Base-by-base conservation (phyloP, 2,888 invertebrate species). In the Drosophila melanosoma region DNA sequence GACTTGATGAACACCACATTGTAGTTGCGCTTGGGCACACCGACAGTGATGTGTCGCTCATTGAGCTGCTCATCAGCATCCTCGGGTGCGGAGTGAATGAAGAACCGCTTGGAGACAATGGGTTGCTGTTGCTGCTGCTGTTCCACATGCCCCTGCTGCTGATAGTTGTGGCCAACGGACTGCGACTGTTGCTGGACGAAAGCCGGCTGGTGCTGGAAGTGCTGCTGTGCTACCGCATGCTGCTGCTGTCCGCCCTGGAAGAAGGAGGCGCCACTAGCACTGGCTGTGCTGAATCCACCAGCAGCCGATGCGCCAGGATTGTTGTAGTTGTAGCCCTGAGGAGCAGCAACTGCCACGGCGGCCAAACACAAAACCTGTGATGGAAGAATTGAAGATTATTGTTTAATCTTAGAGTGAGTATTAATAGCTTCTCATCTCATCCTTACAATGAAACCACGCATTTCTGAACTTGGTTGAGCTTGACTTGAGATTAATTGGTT, bases 1-100 rank as follows among this genome's bases (percentile, higher is more conserved):
- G 93, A 91, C 81, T 92, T 93, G 60, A 93, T 93, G 80, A 93
- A 93, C 23, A 93, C 92, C 32, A 93, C 92, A 59, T 93, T 93
- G 74, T 93, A 93, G 72, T 92, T 91, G 72, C 93, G 93, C 81
- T 91, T 92, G 70, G 92, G 91, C 66, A 92, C 91, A 57, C 93
- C 93, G n/a, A 93, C 89, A 3, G 92, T 91, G 40, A 93, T 90
- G 60, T 86, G 86, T 66, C 92, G 91, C 74, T 93, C 92, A 59
- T 90, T 91, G 67, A 84, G 89, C 4, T 91, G 90, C 56, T 92
- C 92, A 26, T 92, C 92, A 0, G 76, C 83, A 65, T 93, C 93
- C 76, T 93, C 93, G 49, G 93, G 93, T 0, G 93, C 93, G 3
- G 93, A 92, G 77, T 93, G 93, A 32, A 93, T 91, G 69, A 91